Base-by-base conservation (phyloP, 2,797 vertebrate species). In the Halcyon leucocephala region DNA sequence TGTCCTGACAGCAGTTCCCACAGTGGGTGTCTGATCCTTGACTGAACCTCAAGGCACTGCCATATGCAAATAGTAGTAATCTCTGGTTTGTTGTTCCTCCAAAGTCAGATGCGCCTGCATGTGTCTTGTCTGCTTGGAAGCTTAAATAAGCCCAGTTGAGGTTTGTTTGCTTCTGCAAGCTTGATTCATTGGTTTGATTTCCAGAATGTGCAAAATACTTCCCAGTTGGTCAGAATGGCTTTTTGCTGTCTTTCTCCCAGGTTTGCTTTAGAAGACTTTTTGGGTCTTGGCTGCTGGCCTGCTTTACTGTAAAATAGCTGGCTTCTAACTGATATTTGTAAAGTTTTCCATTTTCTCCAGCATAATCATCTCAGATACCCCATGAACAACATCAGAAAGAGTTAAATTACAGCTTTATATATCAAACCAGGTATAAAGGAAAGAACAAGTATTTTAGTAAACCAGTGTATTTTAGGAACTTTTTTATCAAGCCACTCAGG, bases 61-160 rank as follows among this genome's bases (percentile, higher is more conserved):
- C 95, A 86, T 97, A 97, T 97, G 96, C 74, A 95, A 73, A 90
- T 60, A 87, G 57, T 82, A 65, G 74, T 97, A 95, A 96, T 97
- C 95, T 90, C 85, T 93, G 93, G 66, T 96, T 95, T 96, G 91
- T 94, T 96, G 62, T 91, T 93, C 71, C 91, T 95, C 94, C 93
- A 97, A 94, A 86, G 88, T 82, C 73, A 0, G 80, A 86, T 88
- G 71, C 2, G 49, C 64, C 91, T 94, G 82, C 81, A 33, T 95
- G 91, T 88, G 85, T 84, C 80, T 79, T 79, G 66, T 86, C 82
- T 93, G 44, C 78, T 89, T 89, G 70, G 80, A 95, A 93, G 95
- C 90, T 91, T 79, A 89, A 93, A 77, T 86, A 93, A 95, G 62
- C 60, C 78, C 88, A 51, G 18, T 60, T 81, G 89, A 96, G 91